Evolutionary conservation across 1,140 invertebrate species (phyloP), one percentile per base, ranked within the genome.

Genomic region (Augochlora pura): DNA sequence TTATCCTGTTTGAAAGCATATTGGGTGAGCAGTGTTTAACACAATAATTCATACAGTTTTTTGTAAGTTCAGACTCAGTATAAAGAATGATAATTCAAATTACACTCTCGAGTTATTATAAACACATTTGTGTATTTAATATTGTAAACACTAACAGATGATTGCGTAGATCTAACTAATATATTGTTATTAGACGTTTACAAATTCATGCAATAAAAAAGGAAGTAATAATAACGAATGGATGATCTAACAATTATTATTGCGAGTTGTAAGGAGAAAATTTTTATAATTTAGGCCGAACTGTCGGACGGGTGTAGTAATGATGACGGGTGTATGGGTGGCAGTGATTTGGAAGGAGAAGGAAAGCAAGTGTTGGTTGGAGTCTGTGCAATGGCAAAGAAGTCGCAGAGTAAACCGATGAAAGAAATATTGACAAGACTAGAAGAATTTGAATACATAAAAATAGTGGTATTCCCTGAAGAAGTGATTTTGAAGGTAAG

Each of bases 301-400:
- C 94, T 96, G 91, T 95, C 96, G 89, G 94, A 93, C 95, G 95
- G 91, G 88, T 93, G 95, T 75, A 92, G 92, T 75, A 94, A 92
- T 91, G 95, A 96, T 74, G 92, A 93, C 90, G 91, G 89, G 79
- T 93, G 90, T 67, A 87, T 92, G 91, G 91, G 84, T 49, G 87
- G 87, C 16, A 82, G 81, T 67, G 91, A 92, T 46, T 64, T 91
- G 46, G 94, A 94, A 90, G 95, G 94, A 82, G 94, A 94, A 80
- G 95, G 95, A 87, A 97, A 97, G 90, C 96, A 98, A 88, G 98
- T 99, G 69, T 94, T 98, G 88, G 98, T 99, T 80, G 98, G 98
- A 64, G 96, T 99, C 79, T 99, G 99, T 94, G 98, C 99, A 59
- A 99, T 99, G 99, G 97, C 97, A 85, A 99, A 99, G 92, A 99